Conservation (phyloP, 2,888 invertebrate genomes). For the Drosophila rellima region DNA sequence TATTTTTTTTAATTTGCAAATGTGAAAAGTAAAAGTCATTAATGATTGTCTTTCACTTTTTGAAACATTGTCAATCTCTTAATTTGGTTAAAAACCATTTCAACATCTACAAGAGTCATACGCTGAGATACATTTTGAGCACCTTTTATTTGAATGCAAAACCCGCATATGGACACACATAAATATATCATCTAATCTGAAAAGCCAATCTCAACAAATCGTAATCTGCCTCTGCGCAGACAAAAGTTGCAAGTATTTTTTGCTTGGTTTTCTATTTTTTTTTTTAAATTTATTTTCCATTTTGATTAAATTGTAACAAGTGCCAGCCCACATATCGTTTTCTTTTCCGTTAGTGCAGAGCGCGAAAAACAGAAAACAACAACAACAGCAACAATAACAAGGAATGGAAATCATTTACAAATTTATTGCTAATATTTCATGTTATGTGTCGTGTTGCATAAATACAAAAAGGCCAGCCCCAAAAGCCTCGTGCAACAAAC, state of each 20-base stretch:
- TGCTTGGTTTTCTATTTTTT: constrained; percentile 1
- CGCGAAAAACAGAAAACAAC: background rate
- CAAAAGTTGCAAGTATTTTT: constrained; percentile 15
- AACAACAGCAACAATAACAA: background rate
- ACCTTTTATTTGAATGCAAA: constrained; percentile 12
- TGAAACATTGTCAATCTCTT: constrained; percentile 26
- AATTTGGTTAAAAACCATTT: constrained; percentile 2
- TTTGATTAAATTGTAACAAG: constrained; percentile 82
- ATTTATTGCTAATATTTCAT: constrained; percentile 80
- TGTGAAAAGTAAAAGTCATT: constrained; percentile 27
- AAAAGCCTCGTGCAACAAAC: constrained; percentile 36
- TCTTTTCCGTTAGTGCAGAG: constrained; percentile 42
- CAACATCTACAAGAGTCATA: background rate
- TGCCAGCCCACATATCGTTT: constrained; percentile 76
- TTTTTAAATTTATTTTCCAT: constrained; percentile 39
- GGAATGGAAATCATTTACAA: constrained; percentile 67
- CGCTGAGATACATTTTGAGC: constrained; percentile 3
- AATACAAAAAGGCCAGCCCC: constrained; percentile 74
- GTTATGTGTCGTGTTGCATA: constrained; percentile 80
- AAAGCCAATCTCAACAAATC: constrained; percentile 66
- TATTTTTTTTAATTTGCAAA: constrained; percentile 8
- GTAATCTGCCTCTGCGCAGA: constrained; percentile 54
- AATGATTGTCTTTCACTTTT: constrained; percentile 52
- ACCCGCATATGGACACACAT: constrained; percentile 7
- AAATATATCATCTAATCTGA: constrained; percentile 51